Conservation (phyloP, 2,113 vertebrate genomes). For the Nanorana parkeri region DNA sequence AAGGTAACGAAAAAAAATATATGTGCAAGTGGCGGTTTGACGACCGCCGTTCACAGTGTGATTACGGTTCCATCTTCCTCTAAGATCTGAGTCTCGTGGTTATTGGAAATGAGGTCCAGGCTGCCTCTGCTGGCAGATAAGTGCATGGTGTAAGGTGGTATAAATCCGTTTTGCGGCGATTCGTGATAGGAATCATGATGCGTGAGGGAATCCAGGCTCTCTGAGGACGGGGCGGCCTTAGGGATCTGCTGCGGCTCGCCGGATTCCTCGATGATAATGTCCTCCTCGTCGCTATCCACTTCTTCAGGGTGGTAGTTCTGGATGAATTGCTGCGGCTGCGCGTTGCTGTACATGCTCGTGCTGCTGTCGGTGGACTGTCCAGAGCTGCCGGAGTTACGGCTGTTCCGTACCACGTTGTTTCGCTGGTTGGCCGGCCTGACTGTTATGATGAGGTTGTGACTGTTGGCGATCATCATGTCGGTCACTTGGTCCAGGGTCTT, state of each 20-base stretch:
- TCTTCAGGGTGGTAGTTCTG: constrained; percentile 83
- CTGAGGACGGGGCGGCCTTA: constrained; percentile 62
- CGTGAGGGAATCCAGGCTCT: constrained; percentile 78
- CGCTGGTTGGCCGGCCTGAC: constrained; percentile 97
- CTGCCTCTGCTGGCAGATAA: constrained; percentile 63
- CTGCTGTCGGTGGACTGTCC: constrained; percentile 92
- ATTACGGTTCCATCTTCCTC: constrained; percentile 97
- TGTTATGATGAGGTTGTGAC: constrained; percentile 96
- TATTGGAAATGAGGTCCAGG: constrained; percentile 66
- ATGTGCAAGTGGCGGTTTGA: constrained; percentile 33
- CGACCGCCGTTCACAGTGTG: constrained; percentile 78
- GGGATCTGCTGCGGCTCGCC: constrained; percentile 77
- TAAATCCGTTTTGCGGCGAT: constrained; percentile 81
- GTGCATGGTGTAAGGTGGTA: constrained; percentile 68
- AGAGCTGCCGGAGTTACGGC: constrained; percentile 89
- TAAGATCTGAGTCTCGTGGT: constrained; percentile 71
- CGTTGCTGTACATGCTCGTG: constrained; percentile 77
- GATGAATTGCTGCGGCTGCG: constrained; percentile 72
- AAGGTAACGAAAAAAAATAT: constrained; percentile 18
- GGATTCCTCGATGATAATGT: constrained; percentile 86
- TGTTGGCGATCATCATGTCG: constrained; percentile 99
- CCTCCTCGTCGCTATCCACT: constrained; percentile 89
- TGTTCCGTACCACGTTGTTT: constrained; percentile 89
- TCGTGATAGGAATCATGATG: constrained; percentile 83
- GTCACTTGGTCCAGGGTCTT: constrained; percentile 97